phyloP scores from a whole-genome alignment of 2,113 vertebrate species.

The Triplophysa rosa region DNA sequence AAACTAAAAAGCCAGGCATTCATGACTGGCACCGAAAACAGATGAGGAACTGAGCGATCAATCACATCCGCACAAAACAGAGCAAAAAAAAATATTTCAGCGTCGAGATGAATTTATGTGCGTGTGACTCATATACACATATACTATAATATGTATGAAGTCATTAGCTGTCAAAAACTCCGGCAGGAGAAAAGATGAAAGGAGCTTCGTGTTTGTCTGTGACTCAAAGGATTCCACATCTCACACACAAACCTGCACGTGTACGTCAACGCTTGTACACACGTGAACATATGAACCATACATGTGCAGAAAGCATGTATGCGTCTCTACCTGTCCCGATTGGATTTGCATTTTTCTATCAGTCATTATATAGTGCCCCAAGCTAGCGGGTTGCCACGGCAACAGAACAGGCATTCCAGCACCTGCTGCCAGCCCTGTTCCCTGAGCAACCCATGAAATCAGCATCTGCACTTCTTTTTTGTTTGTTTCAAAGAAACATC shows the following conservation, averaged over 20 bases:
- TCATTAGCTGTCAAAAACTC: slow-evolving; percentile 33
- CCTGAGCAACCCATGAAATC: slow-evolving; percentile 50
- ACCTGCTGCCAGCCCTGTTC: slow-evolving; percentile 47
- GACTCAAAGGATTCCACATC: not conserved
- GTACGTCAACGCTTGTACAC: not conserved
- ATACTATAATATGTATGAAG: slow-evolving; percentile 22
- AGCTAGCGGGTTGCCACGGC: slow-evolving; percentile 71
- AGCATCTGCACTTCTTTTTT: slow-evolving; percentile 21
- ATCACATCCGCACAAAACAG: slow-evolving; percentile 1
- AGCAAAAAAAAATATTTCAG: not conserved
- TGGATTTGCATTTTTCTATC: slow-evolving; percentile 22
- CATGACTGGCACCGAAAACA: not conserved
- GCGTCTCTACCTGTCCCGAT: not conserved
- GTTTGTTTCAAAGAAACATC: slow-evolving; percentile 21
- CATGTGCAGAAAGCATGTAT: slow-evolving; percentile 4
- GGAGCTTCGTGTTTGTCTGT: not conserved
- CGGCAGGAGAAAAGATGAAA: slow-evolving; percentile 26
- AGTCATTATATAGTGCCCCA: slow-evolving; percentile 53
- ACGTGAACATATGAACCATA: not conserved
- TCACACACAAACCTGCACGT: not conserved
- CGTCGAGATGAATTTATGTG: slow-evolving; percentile 19
- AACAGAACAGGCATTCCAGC: slow-evolving; percentile 72
- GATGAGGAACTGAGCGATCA: slow-evolving; percentile 9
- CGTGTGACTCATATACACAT: not conserved
- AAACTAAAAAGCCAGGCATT: too few relatives aligned